Percentiles rank a stretch among this genome's conserved stretches.
Conservation (phyloP, 2,797 vertebrate genomes). For the Eidolon dupreanum region DNA sequence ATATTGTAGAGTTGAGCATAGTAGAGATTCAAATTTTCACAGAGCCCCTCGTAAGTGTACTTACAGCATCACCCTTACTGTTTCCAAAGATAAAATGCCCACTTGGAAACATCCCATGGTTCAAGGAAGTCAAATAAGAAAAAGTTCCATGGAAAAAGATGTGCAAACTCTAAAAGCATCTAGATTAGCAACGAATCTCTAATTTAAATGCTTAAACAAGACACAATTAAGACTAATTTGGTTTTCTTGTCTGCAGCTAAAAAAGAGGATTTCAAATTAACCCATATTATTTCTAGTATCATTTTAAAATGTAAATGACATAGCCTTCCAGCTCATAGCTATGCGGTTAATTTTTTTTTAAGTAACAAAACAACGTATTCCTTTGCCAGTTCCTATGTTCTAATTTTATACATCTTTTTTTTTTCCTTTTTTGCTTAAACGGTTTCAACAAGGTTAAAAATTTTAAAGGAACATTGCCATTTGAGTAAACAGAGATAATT, state of each 20-base stretch:
- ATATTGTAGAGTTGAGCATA: background rate
- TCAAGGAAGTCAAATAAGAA: constrained; percentile 47
- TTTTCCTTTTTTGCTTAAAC: background rate
- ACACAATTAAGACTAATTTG: constrained; percentile 70
- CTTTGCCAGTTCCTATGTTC: background rate
- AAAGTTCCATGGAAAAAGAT: background rate
- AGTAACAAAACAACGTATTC: background rate
- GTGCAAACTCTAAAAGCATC: constrained; percentile 1
- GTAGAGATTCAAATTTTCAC: background rate
- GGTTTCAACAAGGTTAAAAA: background rate
- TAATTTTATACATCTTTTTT: background rate
- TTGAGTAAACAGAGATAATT: background rate
- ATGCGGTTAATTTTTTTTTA: constrained; percentile 48
- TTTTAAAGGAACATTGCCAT: constrained; percentile 25
- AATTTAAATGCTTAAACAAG: constrained; percentile 57
- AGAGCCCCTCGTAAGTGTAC: background rate
- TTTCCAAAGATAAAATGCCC: constrained; percentile 41
- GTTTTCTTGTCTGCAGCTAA: constrained; percentile 62
- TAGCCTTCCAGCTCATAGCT: background rate
- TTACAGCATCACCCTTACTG: background rate
- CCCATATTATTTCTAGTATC: constrained; percentile 50
- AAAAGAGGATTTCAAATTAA: constrained; percentile 67
- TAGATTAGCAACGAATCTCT: constrained; percentile 47
- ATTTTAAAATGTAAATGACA: constrained; percentile 62
- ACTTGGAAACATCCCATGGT: background rate